These are phyloP conservation scores for Esox masquinongy DNA, from an alignment of 2,797 vertebrate species.

Conservation along the genomic window DNA sequence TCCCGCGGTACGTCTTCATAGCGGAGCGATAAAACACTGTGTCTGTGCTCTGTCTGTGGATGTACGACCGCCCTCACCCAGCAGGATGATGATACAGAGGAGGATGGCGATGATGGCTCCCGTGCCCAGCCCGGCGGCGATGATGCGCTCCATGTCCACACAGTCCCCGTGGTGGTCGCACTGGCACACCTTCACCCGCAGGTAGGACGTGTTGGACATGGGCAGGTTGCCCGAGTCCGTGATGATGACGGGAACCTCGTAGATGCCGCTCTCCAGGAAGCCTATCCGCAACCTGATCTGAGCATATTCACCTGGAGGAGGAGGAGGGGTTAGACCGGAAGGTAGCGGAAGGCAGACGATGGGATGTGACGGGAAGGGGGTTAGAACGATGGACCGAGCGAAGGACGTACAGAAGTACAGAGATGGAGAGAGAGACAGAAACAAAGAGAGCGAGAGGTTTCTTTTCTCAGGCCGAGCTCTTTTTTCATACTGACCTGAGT, in stretches of 20 bases:
- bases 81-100: conserved; percentile 93
- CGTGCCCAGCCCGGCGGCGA: conserved; percentile 89
- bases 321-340: too few species aligned
- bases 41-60: neutral
- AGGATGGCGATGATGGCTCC: conserved; percentile 97
- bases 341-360: neutral
- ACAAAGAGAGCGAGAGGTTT: neutral
- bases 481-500: neutral
- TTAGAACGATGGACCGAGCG: neutral
- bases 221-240: conserved; percentile 96
- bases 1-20: too few species aligned
- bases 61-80: conserved; percentile 77
- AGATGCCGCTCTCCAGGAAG: conserved; percentile 89
- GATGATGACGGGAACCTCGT: conserved; percentile 92
- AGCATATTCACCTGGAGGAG: conserved; percentile 83
- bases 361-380: too few species aligned
- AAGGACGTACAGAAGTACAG: neutral
- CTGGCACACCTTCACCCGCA: conserved; percentile 93
- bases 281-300: conserved; percentile 87
- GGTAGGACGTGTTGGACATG: conserved; percentile 88
- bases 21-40: too few species aligned
- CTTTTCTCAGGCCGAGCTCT: too few species aligned
- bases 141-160: conserved; percentile 89
- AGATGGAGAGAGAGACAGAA: neutral
- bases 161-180: conserved; percentile 96